Conservation (phyloP, 2,113 vertebrate genomes). For the Anser cygnoides region DNA sequence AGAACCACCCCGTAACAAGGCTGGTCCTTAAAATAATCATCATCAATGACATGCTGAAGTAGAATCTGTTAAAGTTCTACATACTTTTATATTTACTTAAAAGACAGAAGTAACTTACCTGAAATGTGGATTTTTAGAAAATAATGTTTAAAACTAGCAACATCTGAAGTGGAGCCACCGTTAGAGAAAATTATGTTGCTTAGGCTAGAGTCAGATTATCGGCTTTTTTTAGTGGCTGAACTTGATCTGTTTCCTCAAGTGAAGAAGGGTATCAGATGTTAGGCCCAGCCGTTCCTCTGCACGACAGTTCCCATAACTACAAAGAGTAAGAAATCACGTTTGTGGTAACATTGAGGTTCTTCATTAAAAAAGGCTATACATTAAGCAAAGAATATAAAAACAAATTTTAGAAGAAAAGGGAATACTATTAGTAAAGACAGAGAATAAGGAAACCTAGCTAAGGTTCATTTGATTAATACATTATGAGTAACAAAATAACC, state of each 20-base stretch:
- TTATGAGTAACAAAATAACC: neutral
- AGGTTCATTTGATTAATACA: neutral
- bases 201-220: neutral
- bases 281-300: neutral
- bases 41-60: neutral
- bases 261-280: neutral
- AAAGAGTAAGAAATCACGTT: neutral
- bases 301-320: neutral
- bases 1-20: neutral
- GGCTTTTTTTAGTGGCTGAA: neutral
- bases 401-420: neutral
- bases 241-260: neutral
- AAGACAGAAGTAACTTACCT: neutral
- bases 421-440: neutral
- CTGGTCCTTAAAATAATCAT: neutral
- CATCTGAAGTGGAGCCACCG: neutral
- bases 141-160: neutral
- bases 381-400: neutral
- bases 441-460: neutral
- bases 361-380: neutral
- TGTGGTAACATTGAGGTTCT: neutral
- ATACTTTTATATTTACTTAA: neutral
- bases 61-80: neutral
- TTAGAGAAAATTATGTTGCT: neutral
- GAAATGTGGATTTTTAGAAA: neutral